A percentile compares a stretch with the other conserved stretches of the same genome.
Evolutionary conservation across 2,888 invertebrate species (phyloP).

Genomic region (Beris chalybata): DNA sequence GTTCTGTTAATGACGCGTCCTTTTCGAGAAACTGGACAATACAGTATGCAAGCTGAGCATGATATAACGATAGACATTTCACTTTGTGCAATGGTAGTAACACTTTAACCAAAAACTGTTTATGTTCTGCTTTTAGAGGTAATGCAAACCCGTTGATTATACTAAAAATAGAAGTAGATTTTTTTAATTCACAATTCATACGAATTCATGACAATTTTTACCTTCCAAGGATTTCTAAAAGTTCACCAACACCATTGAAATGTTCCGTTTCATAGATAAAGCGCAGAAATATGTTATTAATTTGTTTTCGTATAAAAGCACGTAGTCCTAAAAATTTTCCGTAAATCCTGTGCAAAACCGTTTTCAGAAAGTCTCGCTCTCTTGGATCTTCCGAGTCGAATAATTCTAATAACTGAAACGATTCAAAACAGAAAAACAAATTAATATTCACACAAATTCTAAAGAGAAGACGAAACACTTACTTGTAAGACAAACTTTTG

Average conservation of each 20-base stretch:
- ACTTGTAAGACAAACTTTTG: conserved; percentile 94
- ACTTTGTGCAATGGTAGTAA: conserved; percentile 95
- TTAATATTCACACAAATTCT: neutral
- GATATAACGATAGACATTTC: conserved; percentile 93
- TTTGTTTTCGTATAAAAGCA: conserved; percentile 96
- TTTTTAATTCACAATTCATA: neutral
- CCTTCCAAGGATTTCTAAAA: conserved; percentile 94
- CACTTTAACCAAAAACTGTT: conserved; percentile 92
- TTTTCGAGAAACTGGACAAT: conserved; percentile 99
- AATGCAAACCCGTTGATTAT: conserved; percentile 99
- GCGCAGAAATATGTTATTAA: conserved; percentile 93
- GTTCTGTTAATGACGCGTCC: conserved; percentile 92
- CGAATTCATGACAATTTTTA: conserved; percentile 47
- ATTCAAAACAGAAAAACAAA: conserved; percentile 32
- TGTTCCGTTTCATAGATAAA: conserved; percentile 99
- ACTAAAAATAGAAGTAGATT: conserved; percentile 59
- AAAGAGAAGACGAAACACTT: conserved; percentile 32
- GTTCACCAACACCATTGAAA: conserved; percentile 96
- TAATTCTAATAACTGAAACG: conserved; percentile 79
- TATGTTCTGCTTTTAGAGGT: conserved; percentile 97
- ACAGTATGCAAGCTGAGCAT: conserved; percentile 97
- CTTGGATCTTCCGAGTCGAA: conserved; percentile 97
- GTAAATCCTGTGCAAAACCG: conserved; percentile 96
- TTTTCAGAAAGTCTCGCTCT: conserved; percentile 95
- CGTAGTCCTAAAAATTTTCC: conserved; percentile 95